These are phyloP conservation scores for Myocastor coypus DNA, from an alignment of 2,113 vertebrate genomes.

Conservation along the genomic window DNA sequence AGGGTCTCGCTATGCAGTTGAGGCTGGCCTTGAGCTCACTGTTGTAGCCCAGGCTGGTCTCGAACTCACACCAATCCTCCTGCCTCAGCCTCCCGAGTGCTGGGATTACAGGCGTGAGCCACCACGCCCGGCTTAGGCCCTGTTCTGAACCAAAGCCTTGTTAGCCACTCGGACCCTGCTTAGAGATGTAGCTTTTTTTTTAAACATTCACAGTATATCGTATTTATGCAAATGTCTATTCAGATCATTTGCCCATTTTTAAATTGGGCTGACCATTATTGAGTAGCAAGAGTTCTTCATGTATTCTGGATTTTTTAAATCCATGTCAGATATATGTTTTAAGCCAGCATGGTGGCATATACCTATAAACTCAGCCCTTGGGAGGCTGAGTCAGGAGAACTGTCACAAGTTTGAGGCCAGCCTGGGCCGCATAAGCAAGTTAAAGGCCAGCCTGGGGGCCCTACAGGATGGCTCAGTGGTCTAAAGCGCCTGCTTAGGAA, in stretches of 20 bases:
- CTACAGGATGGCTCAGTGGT: too few species aligned
- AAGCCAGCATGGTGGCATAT: not conserved
- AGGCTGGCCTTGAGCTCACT: too few species aligned
- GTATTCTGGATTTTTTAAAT: conserved; percentile 5
- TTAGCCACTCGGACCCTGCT: not conserved
- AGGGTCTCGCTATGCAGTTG: too few species aligned
- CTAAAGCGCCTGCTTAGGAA: too few species aligned
- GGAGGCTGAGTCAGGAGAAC: not conserved
- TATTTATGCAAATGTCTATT: conserved; percentile 6
- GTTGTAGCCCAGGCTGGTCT: too few species aligned
- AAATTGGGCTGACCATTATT: not conserved
- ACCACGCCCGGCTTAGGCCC: too few species aligned
- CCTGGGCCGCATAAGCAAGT: not conserved
- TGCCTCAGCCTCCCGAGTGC: too few species aligned
- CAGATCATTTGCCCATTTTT: conserved; percentile 25
- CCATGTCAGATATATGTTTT: not conserved
- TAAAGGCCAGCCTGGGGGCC: not conserved
- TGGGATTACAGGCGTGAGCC: too few species aligned
- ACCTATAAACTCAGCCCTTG: not conserved
- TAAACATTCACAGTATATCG: not conserved
- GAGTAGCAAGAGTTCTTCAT: not conserved
- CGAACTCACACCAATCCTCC: too few species aligned
- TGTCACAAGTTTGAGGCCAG: not conserved
- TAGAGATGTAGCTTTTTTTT: not conserved
- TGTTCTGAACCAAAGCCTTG: not conserved